Conservation (phyloP, 2,113 vertebrate species). For the Seriola dumerili region DNA sequence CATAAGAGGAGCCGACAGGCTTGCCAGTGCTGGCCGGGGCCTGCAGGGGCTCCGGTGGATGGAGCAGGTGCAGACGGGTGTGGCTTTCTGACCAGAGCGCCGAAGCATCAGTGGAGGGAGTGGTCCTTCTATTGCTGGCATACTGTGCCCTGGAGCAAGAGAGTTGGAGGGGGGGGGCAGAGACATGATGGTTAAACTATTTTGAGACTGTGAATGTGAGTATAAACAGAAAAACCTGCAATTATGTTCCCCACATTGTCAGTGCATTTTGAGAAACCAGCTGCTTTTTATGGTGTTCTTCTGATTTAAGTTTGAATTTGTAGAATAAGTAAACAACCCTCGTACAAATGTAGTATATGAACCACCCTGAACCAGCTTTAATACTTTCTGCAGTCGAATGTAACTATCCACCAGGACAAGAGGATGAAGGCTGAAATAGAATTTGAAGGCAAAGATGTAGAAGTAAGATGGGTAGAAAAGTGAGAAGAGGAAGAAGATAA, state of each 20-base stretch:
- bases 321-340: no score
- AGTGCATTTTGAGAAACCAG: no score
- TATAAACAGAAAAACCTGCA: not conserved
- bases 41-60: constrained; percentile 85
- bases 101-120: constrained; percentile 88
- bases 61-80: constrained; percentile 83
- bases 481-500: not conserved
- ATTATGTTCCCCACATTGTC: not conserved
- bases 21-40: constrained; percentile 74
- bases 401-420: no score
- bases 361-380: no score
- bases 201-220: not conserved
- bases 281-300: no score
- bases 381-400: no score
- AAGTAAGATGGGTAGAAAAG: constrained; percentile 10
- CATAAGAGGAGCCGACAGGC: constrained; percentile 66
- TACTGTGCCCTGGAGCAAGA: no score
- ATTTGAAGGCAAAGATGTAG: not conserved
- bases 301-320: no score
- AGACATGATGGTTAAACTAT: not conserved
- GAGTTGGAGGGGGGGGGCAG: not conserved
- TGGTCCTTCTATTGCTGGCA: constrained; percentile 92
- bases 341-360: no score
- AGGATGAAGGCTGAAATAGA: no score
- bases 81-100: constrained; percentile 89